Percentiles rank a stretch among this genome's conserved stretches.
These are phyloP conservation scores for Arothron firmamentum DNA, from an alignment of 2,113 vertebrate genomes.

Conservation along the genomic window DNA sequence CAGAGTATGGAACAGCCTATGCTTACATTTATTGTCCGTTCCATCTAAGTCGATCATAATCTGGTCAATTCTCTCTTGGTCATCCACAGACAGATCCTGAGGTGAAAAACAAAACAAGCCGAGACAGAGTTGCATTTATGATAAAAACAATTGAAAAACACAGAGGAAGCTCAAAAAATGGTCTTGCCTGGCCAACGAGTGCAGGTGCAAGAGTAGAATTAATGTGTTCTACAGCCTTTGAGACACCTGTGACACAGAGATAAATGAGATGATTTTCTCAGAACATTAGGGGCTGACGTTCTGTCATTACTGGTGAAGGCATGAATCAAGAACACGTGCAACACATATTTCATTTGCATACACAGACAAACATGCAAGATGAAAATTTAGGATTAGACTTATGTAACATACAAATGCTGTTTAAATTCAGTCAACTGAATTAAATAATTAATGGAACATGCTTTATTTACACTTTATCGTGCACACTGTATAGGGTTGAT, in stretches of 20 bases:
- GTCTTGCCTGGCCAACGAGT: constrained; percentile 89
- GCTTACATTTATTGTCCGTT: constrained; percentile 94
- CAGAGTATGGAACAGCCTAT: not conserved
- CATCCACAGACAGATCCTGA: constrained; percentile 84
- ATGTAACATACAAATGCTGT: not conserved
- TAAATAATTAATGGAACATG: not conserved
- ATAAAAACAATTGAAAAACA: not conserved
- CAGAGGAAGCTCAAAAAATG: not conserved
- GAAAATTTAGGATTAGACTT: not conserved
- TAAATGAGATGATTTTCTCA: constrained; percentile 50
- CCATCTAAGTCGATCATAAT: constrained; percentile 96
- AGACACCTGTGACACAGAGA: constrained; percentile 87
- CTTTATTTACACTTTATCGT: not conserved
- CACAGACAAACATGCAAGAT: constrained; percentile 5
- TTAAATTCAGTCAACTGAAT: not conserved
- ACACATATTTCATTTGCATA: not conserved
- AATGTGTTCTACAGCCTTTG: constrained; percentile 92
- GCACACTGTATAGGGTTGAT: no score
- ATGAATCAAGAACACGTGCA: constrained; percentile 12
- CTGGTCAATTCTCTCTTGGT: constrained; percentile 91
- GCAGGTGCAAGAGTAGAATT: constrained; percentile 91
- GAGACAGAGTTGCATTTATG: not conserved
- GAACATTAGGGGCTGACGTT: not conserved
- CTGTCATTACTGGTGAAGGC: not conserved
- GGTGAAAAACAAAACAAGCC: constrained; percentile 1